Evolutionary conservation across 2,797 vertebrate genomes (phyloP), one percentile per base, ranked within the genome.

Genomic region (Xenentodon cancila): DNA sequence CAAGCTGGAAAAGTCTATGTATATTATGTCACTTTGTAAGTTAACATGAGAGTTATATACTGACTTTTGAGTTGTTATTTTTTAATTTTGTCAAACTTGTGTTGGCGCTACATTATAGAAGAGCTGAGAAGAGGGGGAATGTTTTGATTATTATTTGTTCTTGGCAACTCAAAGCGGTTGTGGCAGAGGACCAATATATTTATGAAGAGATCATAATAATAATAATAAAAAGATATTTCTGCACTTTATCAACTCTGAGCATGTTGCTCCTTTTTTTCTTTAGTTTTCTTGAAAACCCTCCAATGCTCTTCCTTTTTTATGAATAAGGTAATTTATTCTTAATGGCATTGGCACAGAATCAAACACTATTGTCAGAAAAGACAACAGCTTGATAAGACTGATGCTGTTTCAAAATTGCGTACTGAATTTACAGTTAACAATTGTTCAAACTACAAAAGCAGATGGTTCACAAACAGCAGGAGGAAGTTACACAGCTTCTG

Each of bases 11-110:
- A 45, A 45, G 43, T 45, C 9, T 45, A 4, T 45, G 17, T n/a
- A 18, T 18, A 25, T 25, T 18, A 45, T 7, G 43, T 45, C 43
- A 25, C 25, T 45, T 45, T 18, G 43, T n/a, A 18, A 45, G 17
- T 45, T 17, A 18, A 16, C 43, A 44, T 44, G 43, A n/a, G n/a
- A n/a, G n/a, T n/a, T n/a, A n/a, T n/a, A n/a, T 43, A 17, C 40
- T 17, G n/a, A 44, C 43, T n/a, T n/a, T n/a, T 45, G 16, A 45
- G 16, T 18, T 45, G 43, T 45, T 45, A n/a, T 18, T 45, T 15
- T 45, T 45, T 45, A 45, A 45, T 45, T n/a, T 45, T 45, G 43
- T 45, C 43, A 45, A 18, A 18, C 43, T 45, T 45, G 43, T 45
- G 43, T 45, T 25, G 25, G 25, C 25, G 25, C 25, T 25, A 5